A percentile compares a stretch with the other conserved stretches of the same genome.
These are phyloP conservation scores for Spodoptera litura DNA, from an alignment of 1,140 invertebrate species.

Conservation along the genomic window DNA sequence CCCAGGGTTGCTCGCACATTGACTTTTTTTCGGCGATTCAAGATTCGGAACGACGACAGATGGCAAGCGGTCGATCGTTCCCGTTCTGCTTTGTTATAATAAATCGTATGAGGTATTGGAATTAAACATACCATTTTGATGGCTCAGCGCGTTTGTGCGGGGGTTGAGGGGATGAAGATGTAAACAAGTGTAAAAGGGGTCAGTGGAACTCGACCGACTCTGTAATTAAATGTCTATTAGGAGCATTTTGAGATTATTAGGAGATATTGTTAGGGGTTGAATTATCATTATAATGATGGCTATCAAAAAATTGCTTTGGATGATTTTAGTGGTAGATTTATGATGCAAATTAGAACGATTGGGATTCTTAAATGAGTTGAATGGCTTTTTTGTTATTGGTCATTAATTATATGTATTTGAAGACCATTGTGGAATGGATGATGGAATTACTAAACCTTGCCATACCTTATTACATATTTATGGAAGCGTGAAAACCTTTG, in stretches of 20 bases:
- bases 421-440: not conserved
- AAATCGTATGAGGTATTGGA: constrained; percentile 83
- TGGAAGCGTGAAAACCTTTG: not conserved
- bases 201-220: constrained; percentile 76
- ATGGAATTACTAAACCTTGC: not conserved
- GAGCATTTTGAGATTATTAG: constrained; percentile 80
- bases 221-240: constrained; percentile 85
- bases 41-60: constrained; percentile 84
- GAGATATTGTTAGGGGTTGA: constrained; percentile 70
- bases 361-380: constrained; percentile 21
- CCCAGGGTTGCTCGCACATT: constrained; percentile 85
- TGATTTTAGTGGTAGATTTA: constrained; percentile 50
- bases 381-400: not conserved
- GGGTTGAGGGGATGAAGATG: constrained; percentile 81
- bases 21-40: constrained; percentile 80
- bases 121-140: constrained; percentile 85
- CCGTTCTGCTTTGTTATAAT: constrained; percentile 83
- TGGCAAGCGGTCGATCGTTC: constrained; percentile 81
- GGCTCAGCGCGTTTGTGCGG: constrained; percentile 72
- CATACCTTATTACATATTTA: not conserved
- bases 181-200: constrained; percentile 86
- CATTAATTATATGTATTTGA: constrained; percentile 8
- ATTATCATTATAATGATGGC: constrained; percentile 73
- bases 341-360: constrained; percentile 25
- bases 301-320: constrained; percentile 63